Conservation (phyloP, 2,113 vertebrate genomes). For the Corydoras sp. region DNA sequence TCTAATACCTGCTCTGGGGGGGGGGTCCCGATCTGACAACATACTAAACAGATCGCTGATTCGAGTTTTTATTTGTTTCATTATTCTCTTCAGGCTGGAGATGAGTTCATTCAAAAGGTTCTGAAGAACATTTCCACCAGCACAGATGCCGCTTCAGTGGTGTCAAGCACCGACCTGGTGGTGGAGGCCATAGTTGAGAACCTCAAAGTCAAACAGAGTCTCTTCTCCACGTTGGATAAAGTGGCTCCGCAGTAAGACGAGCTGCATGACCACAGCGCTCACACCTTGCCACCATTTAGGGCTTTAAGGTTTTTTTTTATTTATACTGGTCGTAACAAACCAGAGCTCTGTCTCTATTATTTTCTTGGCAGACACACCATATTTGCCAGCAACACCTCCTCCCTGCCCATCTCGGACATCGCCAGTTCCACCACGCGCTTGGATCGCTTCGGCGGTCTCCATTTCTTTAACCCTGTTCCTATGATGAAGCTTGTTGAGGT, state of each 20-base stretch:
- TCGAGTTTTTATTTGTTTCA: too few species aligned
- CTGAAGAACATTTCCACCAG: constrained; percentile 74
- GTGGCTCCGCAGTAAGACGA: constrained; percentile 78
- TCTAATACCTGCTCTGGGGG: too few species aligned
- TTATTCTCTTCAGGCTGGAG: constrained; percentile 68
- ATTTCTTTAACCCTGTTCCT: constrained; percentile 97
- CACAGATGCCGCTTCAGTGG: constrained; percentile 73
- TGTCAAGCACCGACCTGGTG: constrained; percentile 81
- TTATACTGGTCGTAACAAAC: neutral
- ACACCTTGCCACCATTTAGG: too few species aligned
- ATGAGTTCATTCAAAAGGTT: constrained; percentile 78
- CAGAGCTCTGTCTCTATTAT: neutral
- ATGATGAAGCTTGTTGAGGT: constrained; percentile 98
- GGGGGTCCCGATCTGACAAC: too few species aligned
- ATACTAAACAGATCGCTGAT: too few species aligned
- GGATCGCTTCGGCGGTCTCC: constrained; percentile 89
- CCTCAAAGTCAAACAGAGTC: constrained; percentile 76
- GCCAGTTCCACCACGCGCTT: constrained; percentile 83
- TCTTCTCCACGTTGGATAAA: constrained; percentile 87
- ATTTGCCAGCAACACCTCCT: constrained; percentile 97
- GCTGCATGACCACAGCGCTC: neutral
- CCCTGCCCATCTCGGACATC: constrained; percentile 79
- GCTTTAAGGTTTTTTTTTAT: too few species aligned
- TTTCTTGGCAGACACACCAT: constrained; percentile 76
- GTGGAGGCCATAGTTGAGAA: constrained; percentile 96